A percentile compares a stretch with the other conserved stretches of the same genome.
Evolutionary conservation across 2,113 vertebrate genomes (phyloP).

Genomic region (Nettapus auritus): DNA sequence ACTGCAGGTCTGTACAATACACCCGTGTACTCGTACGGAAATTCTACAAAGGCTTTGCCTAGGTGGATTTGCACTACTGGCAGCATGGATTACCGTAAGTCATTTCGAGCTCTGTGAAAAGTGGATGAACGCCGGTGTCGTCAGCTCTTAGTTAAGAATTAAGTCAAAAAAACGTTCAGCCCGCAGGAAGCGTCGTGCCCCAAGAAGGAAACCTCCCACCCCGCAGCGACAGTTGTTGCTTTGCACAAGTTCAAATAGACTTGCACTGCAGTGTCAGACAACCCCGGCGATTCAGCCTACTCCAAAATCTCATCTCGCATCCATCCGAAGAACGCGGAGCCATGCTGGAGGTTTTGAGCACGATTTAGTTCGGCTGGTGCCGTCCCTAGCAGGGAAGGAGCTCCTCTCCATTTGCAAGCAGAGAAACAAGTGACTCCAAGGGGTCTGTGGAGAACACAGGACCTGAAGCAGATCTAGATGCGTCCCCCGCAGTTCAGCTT

Average conservation of each 20-base stretch:
- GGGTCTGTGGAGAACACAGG: neutral
- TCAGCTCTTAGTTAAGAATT: neutral
- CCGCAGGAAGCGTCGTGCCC: neutral
- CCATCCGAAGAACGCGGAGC: neutral
- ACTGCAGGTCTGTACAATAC: neutral
- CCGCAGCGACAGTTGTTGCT: neutral
- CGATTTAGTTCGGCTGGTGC: neutral
- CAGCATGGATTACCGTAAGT: neutral
- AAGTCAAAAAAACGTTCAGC: neutral
- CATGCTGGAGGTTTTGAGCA: neutral
- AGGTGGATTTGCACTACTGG: neutral
- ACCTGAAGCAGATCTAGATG: neutral
- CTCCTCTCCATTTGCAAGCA: neutral
- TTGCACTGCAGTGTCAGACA: neutral
- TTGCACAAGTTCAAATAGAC: neutral
- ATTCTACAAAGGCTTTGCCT: neutral
- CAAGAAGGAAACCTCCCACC: neutral
- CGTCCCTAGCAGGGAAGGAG: fast-evolving
- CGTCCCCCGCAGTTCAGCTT: neutral
- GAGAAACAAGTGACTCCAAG: neutral
- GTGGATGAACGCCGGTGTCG: neutral
- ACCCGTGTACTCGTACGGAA: neutral
- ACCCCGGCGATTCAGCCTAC: neutral
- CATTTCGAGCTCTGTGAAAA: neutral
- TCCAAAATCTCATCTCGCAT: neutral